phyloP scores from a whole-genome alignment of 2,888 invertebrate species.

The Lottia gigantea region DNA sequence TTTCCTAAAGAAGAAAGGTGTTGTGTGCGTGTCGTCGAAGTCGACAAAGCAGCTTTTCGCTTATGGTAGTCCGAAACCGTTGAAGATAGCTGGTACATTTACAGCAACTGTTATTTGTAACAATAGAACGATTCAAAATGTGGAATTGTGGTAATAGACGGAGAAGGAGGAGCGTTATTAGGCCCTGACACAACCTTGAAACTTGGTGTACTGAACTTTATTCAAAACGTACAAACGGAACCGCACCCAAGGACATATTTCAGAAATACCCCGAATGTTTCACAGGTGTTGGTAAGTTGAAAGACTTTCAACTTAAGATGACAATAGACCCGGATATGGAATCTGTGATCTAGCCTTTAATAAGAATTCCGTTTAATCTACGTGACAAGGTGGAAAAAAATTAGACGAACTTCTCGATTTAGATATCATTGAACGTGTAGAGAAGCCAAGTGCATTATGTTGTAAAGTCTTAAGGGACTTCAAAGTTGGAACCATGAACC shows the following conservation, averaged over 20 bases:
- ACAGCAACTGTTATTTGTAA: not conserved
- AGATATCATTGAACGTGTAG: too few relatives aligned
- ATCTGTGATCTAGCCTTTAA: too few relatives aligned
- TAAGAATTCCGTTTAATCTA: too few relatives aligned
- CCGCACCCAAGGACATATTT: too few relatives aligned
- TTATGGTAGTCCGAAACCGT: not conserved
- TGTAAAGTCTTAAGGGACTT: not conserved
- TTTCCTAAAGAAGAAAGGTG: too few relatives aligned
- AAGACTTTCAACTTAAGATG: not conserved
- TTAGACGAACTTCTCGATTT: too few relatives aligned
- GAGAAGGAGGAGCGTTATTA: not conserved
- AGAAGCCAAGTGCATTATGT: not conserved
- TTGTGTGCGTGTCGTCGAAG: too few relatives aligned
- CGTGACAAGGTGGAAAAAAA: too few relatives aligned
- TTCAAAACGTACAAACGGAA: too few relatives aligned
- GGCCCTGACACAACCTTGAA: not conserved
- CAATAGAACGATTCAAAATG: not conserved
- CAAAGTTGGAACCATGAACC: constrained; percentile 1
- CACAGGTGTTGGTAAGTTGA: not conserved
- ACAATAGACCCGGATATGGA: not conserved
- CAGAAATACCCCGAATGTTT: not conserved
- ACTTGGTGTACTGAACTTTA: not conserved
- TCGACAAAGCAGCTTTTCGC: not conserved
- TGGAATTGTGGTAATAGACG: not conserved
- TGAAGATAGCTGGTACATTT: not conserved